phyloP scores from a whole-genome alignment of 2,113 vertebrate genomes.

The Melospiza melodia region DNA sequence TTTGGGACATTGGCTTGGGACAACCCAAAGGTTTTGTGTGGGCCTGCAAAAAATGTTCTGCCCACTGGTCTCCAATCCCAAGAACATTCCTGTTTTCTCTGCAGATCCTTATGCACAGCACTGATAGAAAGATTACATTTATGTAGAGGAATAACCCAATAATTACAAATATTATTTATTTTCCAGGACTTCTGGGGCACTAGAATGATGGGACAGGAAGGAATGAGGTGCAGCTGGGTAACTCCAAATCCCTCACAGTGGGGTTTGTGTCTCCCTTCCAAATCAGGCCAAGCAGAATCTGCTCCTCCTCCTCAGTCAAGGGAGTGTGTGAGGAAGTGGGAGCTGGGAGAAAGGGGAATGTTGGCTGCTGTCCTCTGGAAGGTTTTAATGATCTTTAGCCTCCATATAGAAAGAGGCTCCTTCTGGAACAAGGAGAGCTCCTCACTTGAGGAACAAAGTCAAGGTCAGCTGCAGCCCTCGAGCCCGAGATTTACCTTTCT shows the following conservation, averaged over 20 bases:
- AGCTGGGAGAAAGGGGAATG: background rate
- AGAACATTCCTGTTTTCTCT: background rate
- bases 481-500: background rate
- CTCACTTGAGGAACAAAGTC: accelerated
- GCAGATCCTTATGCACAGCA: background rate
- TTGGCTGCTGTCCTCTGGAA: background rate
- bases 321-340: background rate
- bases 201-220: background rate
- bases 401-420: background rate
- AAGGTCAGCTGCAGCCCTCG: background rate
- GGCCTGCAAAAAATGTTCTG: background rate
- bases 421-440: background rate
- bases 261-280: background rate
- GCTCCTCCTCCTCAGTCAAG: background rate
- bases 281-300: background rate
- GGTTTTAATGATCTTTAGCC: background rate
- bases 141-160: background rate
- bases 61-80: background rate
- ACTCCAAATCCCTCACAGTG: accelerated
- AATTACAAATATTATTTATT: background rate
- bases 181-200: background rate
- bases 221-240: background rate
- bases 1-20: background rate
- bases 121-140: background rate
- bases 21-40: background rate